These are phyloP conservation scores for Thymelicus sylvestris DNA, from an alignment of 2,888 invertebrate species.

Conservation along the genomic window DNA sequence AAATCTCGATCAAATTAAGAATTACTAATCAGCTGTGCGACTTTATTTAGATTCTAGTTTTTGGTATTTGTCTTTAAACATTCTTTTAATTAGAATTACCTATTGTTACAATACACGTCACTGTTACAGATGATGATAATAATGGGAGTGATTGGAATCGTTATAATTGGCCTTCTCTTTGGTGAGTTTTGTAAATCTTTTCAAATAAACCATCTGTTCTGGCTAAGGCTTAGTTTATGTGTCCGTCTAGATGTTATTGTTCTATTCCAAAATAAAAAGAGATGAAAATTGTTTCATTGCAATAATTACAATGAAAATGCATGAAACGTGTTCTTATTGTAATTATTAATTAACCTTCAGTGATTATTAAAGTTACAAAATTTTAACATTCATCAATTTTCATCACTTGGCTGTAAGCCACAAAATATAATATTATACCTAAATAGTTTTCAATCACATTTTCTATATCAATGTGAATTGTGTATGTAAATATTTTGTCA, in stretches of 20 bases:
- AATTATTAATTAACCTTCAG: conserved; percentile 5
- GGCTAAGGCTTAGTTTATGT: conserved; percentile 40
- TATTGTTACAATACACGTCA: conserved; percentile 7
- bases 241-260: conserved; percentile 34
- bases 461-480: conserved; percentile 23
- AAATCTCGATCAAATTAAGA: no score
- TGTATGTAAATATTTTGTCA: not conserved
- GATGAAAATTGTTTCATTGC: conserved; percentile 42
- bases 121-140: conserved; percentile 94
- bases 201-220: conserved; percentile 46
- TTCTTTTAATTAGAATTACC: no score
- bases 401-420: conserved; percentile 11
- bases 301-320: not conserved
- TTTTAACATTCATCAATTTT: conserved; percentile 17
- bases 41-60: no score
- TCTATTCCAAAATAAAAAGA: conserved; percentile 24
- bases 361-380: not conserved
- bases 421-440: not conserved
- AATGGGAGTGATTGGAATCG: conserved; percentile 92
- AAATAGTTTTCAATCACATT: conserved; percentile 17
- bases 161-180: conserved; percentile 93
- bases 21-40: no score
- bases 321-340: not conserved
- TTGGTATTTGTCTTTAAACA: no score
- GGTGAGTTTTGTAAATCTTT: conserved; percentile 86